phyloP scores from a whole-genome alignment of 2,113 vertebrate genomes.

The Steatornis caripensis region DNA sequence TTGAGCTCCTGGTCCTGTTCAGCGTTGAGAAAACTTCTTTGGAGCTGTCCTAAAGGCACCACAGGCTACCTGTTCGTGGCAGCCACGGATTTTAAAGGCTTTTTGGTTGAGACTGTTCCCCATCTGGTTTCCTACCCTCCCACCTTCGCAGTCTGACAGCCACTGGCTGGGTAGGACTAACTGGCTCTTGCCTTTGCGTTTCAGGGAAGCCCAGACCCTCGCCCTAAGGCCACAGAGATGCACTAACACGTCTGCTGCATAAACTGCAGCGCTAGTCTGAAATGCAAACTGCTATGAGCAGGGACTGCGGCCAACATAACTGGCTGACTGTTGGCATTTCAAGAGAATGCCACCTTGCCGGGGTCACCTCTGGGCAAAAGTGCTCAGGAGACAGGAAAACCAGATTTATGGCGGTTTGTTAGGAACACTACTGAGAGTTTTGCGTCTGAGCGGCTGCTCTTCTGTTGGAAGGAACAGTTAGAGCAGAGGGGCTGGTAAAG shows the following conservation, averaged over 20 bases:
- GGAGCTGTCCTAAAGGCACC: background rate
- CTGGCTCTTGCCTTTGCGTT: slow-evolving; percentile 18
- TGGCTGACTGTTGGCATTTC: background rate
- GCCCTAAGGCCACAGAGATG: slow-evolving; percentile 4
- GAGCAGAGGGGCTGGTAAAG: background rate
- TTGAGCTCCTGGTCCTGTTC: background rate
- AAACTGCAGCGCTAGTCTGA: background rate
- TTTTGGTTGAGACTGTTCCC: background rate
- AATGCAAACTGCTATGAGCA: background rate
- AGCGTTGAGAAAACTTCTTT: background rate
- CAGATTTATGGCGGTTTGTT: background rate
- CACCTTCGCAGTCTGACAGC: background rate
- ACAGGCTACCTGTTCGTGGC: background rate
- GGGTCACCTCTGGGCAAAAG: background rate
- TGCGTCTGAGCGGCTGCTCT: background rate
- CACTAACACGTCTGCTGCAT: background rate
- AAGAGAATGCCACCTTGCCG: background rate
- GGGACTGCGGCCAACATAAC: background rate
- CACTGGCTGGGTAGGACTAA: slow-evolving; percentile 25
- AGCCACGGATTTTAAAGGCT: background rate
- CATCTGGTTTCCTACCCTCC: background rate
- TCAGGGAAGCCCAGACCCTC: slow-evolving; percentile 27
- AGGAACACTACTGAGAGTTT: background rate
- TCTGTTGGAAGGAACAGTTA: background rate
- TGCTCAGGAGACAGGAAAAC: background rate